Evolutionary conservation across 2,888 invertebrate genomes (phyloP).

Genomic region (Trissolcus brochymenae): DNA sequence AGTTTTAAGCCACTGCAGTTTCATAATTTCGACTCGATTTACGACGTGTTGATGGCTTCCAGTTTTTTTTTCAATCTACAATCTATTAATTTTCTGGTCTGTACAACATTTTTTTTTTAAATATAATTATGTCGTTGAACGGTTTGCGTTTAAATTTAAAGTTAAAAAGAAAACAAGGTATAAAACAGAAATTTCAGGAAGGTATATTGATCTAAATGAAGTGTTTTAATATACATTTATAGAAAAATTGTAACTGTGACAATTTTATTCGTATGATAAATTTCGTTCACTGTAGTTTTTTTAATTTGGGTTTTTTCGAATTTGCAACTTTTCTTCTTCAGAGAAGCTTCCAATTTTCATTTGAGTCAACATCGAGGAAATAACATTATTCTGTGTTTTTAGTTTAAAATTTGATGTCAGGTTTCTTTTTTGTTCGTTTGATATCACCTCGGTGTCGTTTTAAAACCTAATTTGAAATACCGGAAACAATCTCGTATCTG

Average conservation of each 20-base stretch:
- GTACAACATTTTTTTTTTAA: not conserved
- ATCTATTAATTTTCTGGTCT: not conserved
- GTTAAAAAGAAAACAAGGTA: too few relatives aligned
- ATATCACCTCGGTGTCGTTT: slow-evolving; percentile 10
- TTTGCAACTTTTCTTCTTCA: not conserved
- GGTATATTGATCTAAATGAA: too few relatives aligned
- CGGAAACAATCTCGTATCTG: slow-evolving; percentile 25
- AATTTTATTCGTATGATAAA: too few relatives aligned
- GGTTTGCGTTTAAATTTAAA: too few relatives aligned
- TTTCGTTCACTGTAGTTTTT: too few relatives aligned
- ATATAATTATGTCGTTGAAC: too few relatives aligned
- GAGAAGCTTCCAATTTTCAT: not conserved
- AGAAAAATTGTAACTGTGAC: too few relatives aligned
- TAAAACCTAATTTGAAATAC: slow-evolving; percentile 41
- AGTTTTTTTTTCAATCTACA: slow-evolving; percentile 5
- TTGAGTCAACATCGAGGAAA: too few relatives aligned
- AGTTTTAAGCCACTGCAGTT: slow-evolving; percentile 14
- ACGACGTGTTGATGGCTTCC: slow-evolving; percentile 30
- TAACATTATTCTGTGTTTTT: not conserved
- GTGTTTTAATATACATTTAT: too few relatives aligned
- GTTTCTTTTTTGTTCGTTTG: slow-evolving; percentile 8
- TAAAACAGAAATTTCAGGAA: too few relatives aligned
- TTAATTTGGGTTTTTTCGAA: too few relatives aligned
- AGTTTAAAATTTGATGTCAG: too few relatives aligned
- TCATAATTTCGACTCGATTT: slow-evolving; percentile 21